Evolutionary conservation across 2,888 invertebrate species (phyloP), one percentile per base, ranked within the genome.

Genomic region (Alsophila aescularia): DNA sequence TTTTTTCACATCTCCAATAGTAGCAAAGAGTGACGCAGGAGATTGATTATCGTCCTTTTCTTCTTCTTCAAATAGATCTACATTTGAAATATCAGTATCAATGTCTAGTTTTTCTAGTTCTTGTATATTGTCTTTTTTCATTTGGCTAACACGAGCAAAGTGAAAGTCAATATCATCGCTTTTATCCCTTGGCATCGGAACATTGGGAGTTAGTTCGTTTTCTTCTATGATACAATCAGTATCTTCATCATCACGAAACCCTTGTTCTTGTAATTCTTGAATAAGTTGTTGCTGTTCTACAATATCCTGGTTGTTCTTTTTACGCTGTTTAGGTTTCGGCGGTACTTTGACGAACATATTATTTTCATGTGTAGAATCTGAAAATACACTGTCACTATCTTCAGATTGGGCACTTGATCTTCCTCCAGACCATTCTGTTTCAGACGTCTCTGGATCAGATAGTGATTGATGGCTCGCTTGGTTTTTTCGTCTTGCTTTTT

Each of bases 401-500:
- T 95, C 95, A 27, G 96, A 95, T 62, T 95, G 94, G 13, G 95
- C 94, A 75, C 95, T 94, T 16, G 93, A 93, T 61, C 92, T 73
- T 12, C 93, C 92, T 35, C 93, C 93, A 51, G 93, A 92, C 92
- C 92, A 95, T 75, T 95, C 95, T 3, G 93, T 94, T 81, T 95
- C 95, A 0, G 95, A 95, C 40, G 95, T 95, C 81, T 96, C 96
- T 2, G 95, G 95, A 75, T 96, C 96, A 9, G 96, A 96, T 44
- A 96, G 75, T 0, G 95, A 95, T 69, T 95, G 94, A 63, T 93
- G 90, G 65, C 92, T 90, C 24, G 91, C 85, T 73, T 92, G 92
- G 24, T 93, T 93, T 82, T 94, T 94, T 69, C 95, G 84, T 77
- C 96, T 96, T 0, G 97, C 97, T 87, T 97, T 97, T 80, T 96